A percentile compares a stretch with the other conserved stretches of the same genome.
Conservation (phyloP, 2,888 invertebrate genomes). For the Orthonychiurus folsomi region DNA sequence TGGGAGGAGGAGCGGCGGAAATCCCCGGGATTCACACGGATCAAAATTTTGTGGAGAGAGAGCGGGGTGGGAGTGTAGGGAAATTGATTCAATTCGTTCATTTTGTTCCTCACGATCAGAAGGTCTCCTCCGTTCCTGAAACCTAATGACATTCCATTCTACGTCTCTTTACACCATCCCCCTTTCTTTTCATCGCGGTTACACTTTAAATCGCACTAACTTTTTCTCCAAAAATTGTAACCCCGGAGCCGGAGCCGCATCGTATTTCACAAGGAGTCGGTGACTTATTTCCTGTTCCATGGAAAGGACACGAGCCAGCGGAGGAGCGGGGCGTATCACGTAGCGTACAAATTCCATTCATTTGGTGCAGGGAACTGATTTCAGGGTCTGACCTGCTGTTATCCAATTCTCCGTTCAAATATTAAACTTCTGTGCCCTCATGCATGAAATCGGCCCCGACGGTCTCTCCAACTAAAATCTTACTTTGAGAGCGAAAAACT, state of each 20-base stretch:
- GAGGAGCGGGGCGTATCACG: slow-evolving; percentile 37
- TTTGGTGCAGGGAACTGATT: slow-evolving; percentile 40
- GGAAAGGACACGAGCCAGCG: slow-evolving; percentile 46
- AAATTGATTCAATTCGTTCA: neutral
- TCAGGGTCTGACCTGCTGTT: slow-evolving; percentile 38
- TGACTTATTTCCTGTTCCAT: slow-evolving; percentile 18
- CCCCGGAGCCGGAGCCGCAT: slow-evolving; percentile 40
- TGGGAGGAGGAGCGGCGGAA: no score
- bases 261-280: slow-evolving; percentile 40
- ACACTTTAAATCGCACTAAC: slow-evolving; percentile 39
- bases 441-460: slow-evolving; percentile 7
- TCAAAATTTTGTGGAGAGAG: neutral
- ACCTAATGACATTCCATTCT: neutral
- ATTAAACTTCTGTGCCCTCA: slow-evolving; percentile 11
- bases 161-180: neutral
- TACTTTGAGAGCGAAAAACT: slow-evolving; percentile 1
- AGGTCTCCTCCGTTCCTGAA: neutral
- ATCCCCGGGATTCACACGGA: neutral
- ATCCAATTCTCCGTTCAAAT: slow-evolving; percentile 7
- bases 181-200: neutral
- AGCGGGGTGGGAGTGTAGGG: neutral
- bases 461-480: slow-evolving; percentile 1
- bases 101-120: neutral
- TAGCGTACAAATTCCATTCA: slow-evolving; percentile 40
- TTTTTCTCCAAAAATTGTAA: slow-evolving; percentile 39